These are phyloP conservation scores for Eremophila alpestris DNA, from an alignment of 2,797 vertebrate genomes.

Conservation along the genomic window DNA sequence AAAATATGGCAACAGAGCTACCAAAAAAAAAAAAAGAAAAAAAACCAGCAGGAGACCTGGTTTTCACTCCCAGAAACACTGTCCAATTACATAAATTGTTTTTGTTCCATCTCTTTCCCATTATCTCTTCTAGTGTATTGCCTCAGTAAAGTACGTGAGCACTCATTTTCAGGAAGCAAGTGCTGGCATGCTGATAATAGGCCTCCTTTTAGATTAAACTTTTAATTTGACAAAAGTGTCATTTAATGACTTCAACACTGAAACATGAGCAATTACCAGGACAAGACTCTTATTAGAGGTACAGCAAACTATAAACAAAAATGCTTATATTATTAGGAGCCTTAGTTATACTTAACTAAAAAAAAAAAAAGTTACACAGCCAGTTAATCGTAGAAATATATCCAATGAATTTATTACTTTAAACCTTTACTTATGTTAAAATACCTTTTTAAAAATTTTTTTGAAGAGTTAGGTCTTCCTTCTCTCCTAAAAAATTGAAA, in stretches of 20 bases:
- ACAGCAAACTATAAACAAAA: background rate
- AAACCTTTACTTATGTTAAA: constrained; percentile 47
- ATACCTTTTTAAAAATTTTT: background rate
- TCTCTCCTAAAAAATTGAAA: constrained; percentile 60
- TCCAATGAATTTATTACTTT: constrained; percentile 52
- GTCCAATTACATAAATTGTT: background rate
- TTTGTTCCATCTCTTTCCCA: background rate
- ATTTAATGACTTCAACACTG: constrained; percentile 11
- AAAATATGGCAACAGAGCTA: background rate
- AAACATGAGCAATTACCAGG: background rate
- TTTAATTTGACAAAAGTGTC: constrained; percentile 32
- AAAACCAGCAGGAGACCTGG: background rate
- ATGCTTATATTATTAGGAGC: background rate
- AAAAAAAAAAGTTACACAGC: background rate
- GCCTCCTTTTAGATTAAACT: background rate
- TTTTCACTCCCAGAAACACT: background rate
- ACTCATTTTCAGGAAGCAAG: background rate
- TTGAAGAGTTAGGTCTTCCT: background rate
- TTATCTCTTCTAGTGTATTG: background rate
- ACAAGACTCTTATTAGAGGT: background rate
- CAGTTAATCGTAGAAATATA: constrained; percentile 61
- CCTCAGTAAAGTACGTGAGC: background rate
- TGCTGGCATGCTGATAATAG: background rate
- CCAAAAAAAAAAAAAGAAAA: background rate
- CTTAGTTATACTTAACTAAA: constrained; percentile 31